Percentiles rank a stretch among this genome's conserved stretches.
Conservation (phyloP, 2,797 vertebrate species). For the Diplodus puntazzo region DNA sequence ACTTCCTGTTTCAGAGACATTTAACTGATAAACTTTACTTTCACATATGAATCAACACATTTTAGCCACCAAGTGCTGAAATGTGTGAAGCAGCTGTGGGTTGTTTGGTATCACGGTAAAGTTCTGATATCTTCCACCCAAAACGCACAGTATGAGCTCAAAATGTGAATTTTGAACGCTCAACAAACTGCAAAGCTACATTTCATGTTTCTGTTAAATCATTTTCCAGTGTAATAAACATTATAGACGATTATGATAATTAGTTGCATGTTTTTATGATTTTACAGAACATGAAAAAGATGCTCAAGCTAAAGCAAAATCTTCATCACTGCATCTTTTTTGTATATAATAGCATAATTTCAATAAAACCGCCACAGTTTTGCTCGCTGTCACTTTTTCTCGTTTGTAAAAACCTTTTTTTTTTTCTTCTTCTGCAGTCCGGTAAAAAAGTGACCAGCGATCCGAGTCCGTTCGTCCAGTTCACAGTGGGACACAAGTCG, state of each 20-base stretch:
- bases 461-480: constrained; percentile 93
- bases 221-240: background rate
- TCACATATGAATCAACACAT: constrained; percentile 2
- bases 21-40: constrained; percentile 16
- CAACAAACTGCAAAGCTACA: background rate
- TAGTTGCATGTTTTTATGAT: background rate
- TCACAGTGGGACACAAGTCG: constrained; percentile 92
- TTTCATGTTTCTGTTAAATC: background rate
- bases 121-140: background rate
- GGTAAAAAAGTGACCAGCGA: constrained; percentile 95
- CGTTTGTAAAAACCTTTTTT: constrained; percentile 28
- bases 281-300: background rate
- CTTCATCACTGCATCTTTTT: background rate
- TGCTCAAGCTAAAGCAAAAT: background rate
- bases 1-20: constrained; percentile 29
- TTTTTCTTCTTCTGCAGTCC: constrained; percentile 82
- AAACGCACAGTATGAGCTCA: background rate
- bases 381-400: rapidly evolving
- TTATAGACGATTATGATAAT: background rate
- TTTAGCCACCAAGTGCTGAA: constrained; percentile 3
- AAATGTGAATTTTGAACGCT: constrained; percentile 1
- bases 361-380: no score
- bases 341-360: no score
- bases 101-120: background rate
- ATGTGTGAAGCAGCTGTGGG: background rate